Base-by-base conservation (phyloP, 35 echinoderm and acorn worm genomes). In the Acanthaster planci region DNA sequence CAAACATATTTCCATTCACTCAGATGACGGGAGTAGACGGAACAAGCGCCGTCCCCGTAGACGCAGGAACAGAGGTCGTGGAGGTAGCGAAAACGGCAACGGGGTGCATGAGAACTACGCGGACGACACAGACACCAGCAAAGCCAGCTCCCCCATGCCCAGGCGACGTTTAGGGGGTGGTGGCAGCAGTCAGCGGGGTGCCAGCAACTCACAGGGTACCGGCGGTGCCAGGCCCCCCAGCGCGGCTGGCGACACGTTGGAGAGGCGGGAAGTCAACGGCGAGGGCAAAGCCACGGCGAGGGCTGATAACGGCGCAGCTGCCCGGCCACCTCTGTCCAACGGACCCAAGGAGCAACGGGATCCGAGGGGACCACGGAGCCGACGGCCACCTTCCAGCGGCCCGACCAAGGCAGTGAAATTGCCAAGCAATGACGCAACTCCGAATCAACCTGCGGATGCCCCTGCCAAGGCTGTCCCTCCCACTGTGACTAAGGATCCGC, bases 111-210 rank as follows among this genome's bases (percentile, higher is more conserved):
- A 26, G 0, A 18, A 19, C 8, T 76, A 90, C 51, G 39, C 79
- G 12, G 92, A 94, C 76, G 92, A 94, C 35, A 94, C 92, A 8
- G 92, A 94, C 35, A 94, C 88, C 10, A 94, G 92, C 51, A 94
- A 94, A 85, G 80, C 92, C 2, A 82, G 88, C 23, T 94, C 92
- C 9, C 87, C 87, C 17, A 78, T 82, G 87, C 55, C 79, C 38
- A 80, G 79, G 16, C 39, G 87, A 50, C 53, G 87, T 68, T 56
- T 79, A 14, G 54, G 55, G 38, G 79, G 79, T 9, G 40, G 40
- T 7, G 56, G 56, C 19, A 26, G 27, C 64, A 72, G 34, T 10
- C 26, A 16, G 26, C 34, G 34, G 26, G 26, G 26, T 14, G 26
- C 23, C 7, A 34, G 64, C 34, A 72, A 72, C 64, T 14, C 23